These are phyloP conservation scores for Panagrolaimus sp. DNA, from an alignment of 1,140 invertebrate genomes.

Conservation along the genomic window DNA sequence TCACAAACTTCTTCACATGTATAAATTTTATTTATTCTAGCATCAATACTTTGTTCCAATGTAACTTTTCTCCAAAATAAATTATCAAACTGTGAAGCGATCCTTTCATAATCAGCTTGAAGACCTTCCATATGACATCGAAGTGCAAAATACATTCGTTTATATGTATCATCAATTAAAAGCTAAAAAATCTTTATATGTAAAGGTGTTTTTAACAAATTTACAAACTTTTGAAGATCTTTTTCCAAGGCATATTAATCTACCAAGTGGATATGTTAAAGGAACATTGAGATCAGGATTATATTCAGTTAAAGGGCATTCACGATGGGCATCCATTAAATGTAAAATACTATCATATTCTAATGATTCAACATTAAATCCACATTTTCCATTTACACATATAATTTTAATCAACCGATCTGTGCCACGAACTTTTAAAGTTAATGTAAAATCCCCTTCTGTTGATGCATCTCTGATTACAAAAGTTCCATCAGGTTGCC, in stretches of 20 bases:
- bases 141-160: background rate
- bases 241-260: background rate
- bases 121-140: slow-evolving; percentile 4
- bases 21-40: background rate
- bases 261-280: background rate
- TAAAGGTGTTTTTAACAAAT: background rate
- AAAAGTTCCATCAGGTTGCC: slow-evolving; percentile 2
- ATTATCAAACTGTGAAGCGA: background rate
- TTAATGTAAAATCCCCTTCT: background rate
- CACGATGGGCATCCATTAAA: slow-evolving; percentile 4
- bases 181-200: background rate
- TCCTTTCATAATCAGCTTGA: background rate
- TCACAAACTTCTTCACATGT: too few relatives aligned
- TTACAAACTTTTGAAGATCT: background rate
- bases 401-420: slow-evolving; percentile 1
- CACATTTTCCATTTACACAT: slow-evolving; percentile 9
- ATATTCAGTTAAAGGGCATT: slow-evolving; percentile 9
- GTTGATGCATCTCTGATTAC: background rate
- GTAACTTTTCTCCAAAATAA: background rate
- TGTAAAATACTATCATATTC: background rate
- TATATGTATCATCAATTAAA: slow-evolving; percentile 9
- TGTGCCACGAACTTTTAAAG: slow-evolving; percentile 1
- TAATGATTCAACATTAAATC: background rate
- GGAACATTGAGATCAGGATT: slow-evolving; percentile 11
- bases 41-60: slow-evolving; percentile 1